These are phyloP conservation scores for Apolygus lucorum DNA, from an alignment of 1,140 invertebrate genomes.

Conservation along the genomic window DNA sequence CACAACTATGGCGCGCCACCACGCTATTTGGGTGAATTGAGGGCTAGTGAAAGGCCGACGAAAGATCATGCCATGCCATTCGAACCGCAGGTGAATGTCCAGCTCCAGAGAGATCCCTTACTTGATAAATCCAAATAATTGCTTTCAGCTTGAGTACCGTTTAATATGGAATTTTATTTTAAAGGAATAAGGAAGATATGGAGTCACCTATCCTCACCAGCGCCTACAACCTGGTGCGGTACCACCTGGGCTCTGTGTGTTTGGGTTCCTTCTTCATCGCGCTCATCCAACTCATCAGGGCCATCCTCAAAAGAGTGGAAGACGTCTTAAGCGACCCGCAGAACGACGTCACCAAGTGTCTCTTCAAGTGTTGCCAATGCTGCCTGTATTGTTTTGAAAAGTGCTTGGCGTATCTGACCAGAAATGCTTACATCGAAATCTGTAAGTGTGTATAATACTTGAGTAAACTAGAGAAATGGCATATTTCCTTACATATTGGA, in stretches of 20 bases:
- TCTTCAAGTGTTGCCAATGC: conserved; percentile 58
- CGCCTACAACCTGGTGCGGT: conserved; percentile 50
- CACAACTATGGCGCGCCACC: too few species aligned
- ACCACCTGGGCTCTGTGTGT: conserved; percentile 68
- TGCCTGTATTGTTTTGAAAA: conserved; percentile 66
- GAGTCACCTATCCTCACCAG: conserved; percentile 49
- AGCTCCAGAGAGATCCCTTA: too few species aligned
- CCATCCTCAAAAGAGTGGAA: conserved; percentile 42
- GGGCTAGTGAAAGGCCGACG: too few species aligned
- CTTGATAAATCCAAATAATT: too few species aligned
- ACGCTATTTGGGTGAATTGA: too few species aligned
- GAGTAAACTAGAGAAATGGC: neutral
- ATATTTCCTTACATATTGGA: neutral
- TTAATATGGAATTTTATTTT: too few species aligned
- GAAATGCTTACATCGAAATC: conserved; percentile 73
- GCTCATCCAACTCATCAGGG: conserved; percentile 55
- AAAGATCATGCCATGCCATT: too few species aligned
- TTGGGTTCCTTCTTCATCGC: conserved; percentile 67
- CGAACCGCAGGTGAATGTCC: too few species aligned
- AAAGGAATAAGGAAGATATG: conserved; percentile 54
- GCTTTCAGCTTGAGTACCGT: too few species aligned
- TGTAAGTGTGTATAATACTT: conserved; percentile 42
- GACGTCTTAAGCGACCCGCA: conserved; percentile 41
- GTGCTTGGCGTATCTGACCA: conserved; percentile 58
- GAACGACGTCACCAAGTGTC: conserved; percentile 38